phyloP scores from a whole-genome alignment of 2,888 invertebrate genomes.

The Aphidius colemani region DNA sequence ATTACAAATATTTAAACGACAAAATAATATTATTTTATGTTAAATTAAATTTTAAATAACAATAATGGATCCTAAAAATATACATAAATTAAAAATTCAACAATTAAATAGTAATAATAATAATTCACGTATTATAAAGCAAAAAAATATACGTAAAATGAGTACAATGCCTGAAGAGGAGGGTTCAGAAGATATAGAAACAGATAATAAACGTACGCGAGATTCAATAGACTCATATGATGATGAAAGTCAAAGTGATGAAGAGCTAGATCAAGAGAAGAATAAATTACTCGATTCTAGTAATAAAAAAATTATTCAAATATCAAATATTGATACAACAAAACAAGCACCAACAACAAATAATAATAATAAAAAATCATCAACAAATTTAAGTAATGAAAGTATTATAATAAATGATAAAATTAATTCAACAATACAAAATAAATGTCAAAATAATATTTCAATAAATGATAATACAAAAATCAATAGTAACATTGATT shows the following conservation, averaged over 20 bases:
- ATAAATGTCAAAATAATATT: neutral
- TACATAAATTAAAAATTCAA: conserved; percentile 4
- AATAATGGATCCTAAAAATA: conserved; percentile 6
- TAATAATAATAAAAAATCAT: conserved; percentile 10
- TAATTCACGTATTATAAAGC: conserved; percentile 39
- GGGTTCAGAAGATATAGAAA: conserved; percentile 48
- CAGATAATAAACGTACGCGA: conserved; percentile 34
- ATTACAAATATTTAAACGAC: too few relatives aligned
- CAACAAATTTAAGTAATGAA: too few relatives aligned
- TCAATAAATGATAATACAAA: too few relatives aligned
- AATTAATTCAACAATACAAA: neutral
- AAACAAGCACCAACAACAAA: conserved; percentile 28
- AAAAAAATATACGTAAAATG: conserved; percentile 49
- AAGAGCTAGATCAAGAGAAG: conserved; percentile 29
- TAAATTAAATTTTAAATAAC: too few relatives aligned
- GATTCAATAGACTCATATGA: conserved; percentile 37
- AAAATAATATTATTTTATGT: too few relatives aligned
- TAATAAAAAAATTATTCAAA: conserved; percentile 33
- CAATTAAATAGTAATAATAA: conserved; percentile 30
- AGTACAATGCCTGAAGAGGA: conserved; percentile 54
- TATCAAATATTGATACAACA: conserved; percentile 15
- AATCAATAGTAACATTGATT: too few relatives aligned
- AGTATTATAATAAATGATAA: conserved; percentile 2
- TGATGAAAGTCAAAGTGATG: conserved; percentile 42
- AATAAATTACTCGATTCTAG: conserved; percentile 32